Percentiles rank a stretch among this genome's conserved stretches.
Evolutionary conservation across 2,888 invertebrate genomes (phyloP).

Genomic region (Spatulosminthurus flaviceps): DNA sequence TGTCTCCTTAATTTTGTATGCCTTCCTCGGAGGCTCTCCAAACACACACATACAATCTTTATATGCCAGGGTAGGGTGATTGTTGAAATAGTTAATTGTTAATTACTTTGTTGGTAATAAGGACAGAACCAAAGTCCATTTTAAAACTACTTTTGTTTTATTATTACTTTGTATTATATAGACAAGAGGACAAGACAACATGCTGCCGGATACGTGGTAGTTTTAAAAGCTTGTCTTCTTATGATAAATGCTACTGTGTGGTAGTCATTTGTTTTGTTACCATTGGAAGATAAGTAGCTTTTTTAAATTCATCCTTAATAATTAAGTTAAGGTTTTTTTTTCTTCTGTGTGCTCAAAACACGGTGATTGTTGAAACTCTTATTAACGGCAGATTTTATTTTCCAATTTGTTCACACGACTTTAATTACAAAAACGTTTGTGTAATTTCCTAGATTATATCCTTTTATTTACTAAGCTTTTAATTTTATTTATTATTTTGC

Average conservation of each 20-base stretch:
- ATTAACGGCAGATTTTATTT: background rate
- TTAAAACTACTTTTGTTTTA: background rate
- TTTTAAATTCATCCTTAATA: background rate
- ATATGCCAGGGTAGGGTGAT: background rate
- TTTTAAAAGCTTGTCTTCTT: no score
- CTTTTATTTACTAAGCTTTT: background rate
- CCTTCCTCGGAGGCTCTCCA: conserved; percentile 6
- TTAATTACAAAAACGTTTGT: background rate
- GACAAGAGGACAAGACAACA: no score
- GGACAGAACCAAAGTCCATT: background rate
- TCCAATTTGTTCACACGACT: background rate
- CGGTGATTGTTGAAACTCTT: background rate
- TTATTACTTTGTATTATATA: no score
- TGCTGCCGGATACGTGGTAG: no score
- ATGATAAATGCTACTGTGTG: no score
- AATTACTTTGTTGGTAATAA: conserved; percentile 2
- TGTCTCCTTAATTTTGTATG: conserved; percentile 6
- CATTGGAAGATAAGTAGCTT: no score
- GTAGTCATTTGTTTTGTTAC: no score
- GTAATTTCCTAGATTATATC: no score
- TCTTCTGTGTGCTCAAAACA: background rate
- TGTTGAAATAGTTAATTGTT: conserved; percentile 14
- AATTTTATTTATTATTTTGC: no score
- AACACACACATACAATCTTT: no score
- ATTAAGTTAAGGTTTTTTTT: background rate